phyloP scores from a whole-genome alignment of 1,140 invertebrate genomes.

The Drosophila neocordata region DNA sequence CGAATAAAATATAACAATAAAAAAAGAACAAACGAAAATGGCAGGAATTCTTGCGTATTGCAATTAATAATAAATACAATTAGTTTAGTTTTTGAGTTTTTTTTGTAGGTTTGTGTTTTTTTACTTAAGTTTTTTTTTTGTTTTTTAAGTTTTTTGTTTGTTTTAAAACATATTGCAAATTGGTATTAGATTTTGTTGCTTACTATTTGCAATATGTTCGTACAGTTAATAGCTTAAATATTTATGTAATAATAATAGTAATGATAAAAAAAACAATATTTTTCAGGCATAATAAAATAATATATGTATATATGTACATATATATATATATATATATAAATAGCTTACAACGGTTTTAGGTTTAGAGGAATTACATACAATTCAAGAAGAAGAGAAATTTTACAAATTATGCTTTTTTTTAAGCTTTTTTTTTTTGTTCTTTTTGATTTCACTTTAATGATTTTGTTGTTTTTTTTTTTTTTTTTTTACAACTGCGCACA shows the following conservation, averaged over 20 bases:
- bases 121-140: conserved; percentile 32
- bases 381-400: not conserved
- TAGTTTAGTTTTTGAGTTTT: conserved; percentile 39
- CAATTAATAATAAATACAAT: conserved; percentile 35
- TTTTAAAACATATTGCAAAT: conserved; percentile 42
- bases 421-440: conserved; percentile 8
- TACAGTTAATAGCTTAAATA: conserved; percentile 15
- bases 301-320: conserved; percentile 13
- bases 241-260: conserved; percentile 21
- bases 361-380: conserved; percentile 32
- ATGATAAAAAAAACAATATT: conserved; percentile 31
- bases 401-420: conserved; percentile 12
- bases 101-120: conserved; percentile 40
- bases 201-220: conserved; percentile 37
- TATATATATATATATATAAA: conserved; percentile 26
- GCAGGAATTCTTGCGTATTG: conserved; percentile 66
- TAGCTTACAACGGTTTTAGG: conserved; percentile 29
- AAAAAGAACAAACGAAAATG: conserved; percentile 52
- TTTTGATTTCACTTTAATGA: conserved; percentile 13
- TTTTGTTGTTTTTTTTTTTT: not conserved
- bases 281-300: conserved; percentile 43
- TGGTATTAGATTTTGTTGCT: conserved; percentile 36
- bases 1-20: conserved; percentile 9
- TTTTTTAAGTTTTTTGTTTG: conserved; percentile 33
- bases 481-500: conserved; percentile 33